phyloP scores from a whole-genome alignment of 2,113 vertebrate species.

The Xenus cinereus region DNA sequence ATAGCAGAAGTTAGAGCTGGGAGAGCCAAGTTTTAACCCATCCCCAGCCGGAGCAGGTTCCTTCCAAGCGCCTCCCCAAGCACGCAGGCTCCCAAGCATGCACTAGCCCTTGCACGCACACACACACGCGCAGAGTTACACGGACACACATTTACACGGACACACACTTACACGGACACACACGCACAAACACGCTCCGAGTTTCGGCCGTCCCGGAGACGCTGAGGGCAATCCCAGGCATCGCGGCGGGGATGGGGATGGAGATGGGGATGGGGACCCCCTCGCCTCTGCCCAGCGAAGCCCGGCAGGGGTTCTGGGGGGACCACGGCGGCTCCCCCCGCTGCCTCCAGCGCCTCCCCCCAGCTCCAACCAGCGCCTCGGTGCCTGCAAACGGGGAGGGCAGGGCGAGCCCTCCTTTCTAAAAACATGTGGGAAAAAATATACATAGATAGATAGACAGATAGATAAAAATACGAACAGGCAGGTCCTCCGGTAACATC shows the following conservation, averaged over 20 bases:
- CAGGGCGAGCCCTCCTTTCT: not conserved
- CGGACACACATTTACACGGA: not conserved
- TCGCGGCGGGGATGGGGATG: not conserved
- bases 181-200: not conserved
- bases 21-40: not conserved
- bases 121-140: not conserved
- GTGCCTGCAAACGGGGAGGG: not conserved
- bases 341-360: not conserved
- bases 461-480: not conserved
- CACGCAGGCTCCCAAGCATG: accelerated
- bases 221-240: not conserved
- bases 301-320: not conserved
- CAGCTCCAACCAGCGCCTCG: not conserved
- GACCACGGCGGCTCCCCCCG: not conserved
- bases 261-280: not conserved
- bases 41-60: not conserved
- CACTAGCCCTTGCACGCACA: not conserved
- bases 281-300: not conserved
- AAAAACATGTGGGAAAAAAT: not conserved
- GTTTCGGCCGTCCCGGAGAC: not conserved
- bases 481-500: not conserved
- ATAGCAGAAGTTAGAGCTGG: not conserved
- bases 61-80: not conserved
- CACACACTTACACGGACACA: too few species aligned
- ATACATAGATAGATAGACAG: too few species aligned